phyloP scores from a whole-genome alignment of 1,140 invertebrate species.

The Anastrepha ludens region DNA sequence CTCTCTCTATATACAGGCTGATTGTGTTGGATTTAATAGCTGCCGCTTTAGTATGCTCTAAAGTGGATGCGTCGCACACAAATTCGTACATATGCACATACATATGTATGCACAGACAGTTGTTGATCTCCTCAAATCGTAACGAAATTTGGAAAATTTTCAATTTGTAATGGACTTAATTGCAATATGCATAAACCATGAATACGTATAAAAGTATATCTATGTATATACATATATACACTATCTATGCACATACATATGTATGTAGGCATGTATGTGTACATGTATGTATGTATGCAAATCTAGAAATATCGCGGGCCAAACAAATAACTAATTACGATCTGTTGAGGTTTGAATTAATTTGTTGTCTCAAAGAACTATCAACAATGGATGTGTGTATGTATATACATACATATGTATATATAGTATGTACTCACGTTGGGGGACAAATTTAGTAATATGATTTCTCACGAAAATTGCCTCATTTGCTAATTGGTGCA shows the following conservation, averaged over 20 bases:
- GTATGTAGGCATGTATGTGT: no score
- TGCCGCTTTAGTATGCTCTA: not conserved
- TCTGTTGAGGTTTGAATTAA: no score
- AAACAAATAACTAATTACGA: not conserved
- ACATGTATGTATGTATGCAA: not conserved
- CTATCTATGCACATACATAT: no score
- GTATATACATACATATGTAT: not conserved
- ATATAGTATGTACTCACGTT: not conserved
- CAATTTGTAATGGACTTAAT: constrained; percentile 22
- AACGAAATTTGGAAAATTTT: constrained; percentile 44
- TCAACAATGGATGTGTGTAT: not conserved
- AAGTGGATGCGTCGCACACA: not conserved
- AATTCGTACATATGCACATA: not conserved
- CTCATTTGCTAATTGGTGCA: not conserved
- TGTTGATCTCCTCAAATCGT: constrained; percentile 7
- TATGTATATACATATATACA: not conserved
- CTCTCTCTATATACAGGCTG: not conserved
- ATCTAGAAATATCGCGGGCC: not conserved
- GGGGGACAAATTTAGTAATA: not conserved
- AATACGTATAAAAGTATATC: not conserved
- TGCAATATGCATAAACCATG: not conserved
- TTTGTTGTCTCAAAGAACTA: no score
- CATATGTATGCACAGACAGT: not conserved
- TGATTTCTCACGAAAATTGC: constrained; percentile 24
- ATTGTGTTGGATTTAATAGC: constrained; percentile 24